Percentiles rank a stretch among this genome's conserved stretches.
These are phyloP conservation scores for Brachyhypopomus gauderio DNA, from an alignment of 2,113 vertebrate genomes.

Conservation along the genomic window DNA sequence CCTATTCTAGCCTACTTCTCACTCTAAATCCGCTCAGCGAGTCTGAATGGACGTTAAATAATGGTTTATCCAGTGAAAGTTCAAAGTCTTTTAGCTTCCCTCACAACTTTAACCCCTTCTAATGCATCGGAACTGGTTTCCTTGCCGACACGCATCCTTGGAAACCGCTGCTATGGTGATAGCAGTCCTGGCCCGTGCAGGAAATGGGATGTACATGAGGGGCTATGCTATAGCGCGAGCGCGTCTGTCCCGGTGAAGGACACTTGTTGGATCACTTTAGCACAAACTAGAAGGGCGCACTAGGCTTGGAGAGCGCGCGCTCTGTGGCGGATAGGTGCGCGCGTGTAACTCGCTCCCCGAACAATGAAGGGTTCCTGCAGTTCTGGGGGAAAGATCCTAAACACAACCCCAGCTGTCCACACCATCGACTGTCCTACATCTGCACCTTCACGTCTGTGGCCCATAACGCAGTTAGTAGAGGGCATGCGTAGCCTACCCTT, in stretches of 20 bases:
- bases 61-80: constrained; percentile 49
- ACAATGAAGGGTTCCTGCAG: not conserved
- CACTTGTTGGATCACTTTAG: too few relatives aligned
- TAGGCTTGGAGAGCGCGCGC: too few relatives aligned
- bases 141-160: constrained; percentile 65
- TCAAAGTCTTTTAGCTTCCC: constrained; percentile 59
- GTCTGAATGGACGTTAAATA: constrained; percentile 24
- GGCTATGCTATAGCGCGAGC: not conserved
- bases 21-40: constrained; percentile 17
- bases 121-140: constrained; percentile 57
- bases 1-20: not conserved
- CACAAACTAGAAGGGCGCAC: too few relatives aligned
- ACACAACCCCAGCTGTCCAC: not conserved
- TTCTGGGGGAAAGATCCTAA: too few relatives aligned
- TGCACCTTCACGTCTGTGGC: too few relatives aligned
- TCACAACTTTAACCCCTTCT: constrained; percentile 46
- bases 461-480: too few relatives aligned
- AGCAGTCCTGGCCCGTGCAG: constrained; percentile 61
- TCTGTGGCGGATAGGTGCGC: not conserved
- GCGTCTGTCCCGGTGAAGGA: too few relatives aligned
- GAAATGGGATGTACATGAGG: constrained; percentile 63
- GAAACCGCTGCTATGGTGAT: constrained; percentile 71
- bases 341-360: not conserved
- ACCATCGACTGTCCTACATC: too few relatives aligned
- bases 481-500: too few relatives aligned